These are phyloP conservation scores for Drosophila paracracens DNA, from an alignment of 2,888 invertebrate species.

Conservation along the genomic window DNA sequence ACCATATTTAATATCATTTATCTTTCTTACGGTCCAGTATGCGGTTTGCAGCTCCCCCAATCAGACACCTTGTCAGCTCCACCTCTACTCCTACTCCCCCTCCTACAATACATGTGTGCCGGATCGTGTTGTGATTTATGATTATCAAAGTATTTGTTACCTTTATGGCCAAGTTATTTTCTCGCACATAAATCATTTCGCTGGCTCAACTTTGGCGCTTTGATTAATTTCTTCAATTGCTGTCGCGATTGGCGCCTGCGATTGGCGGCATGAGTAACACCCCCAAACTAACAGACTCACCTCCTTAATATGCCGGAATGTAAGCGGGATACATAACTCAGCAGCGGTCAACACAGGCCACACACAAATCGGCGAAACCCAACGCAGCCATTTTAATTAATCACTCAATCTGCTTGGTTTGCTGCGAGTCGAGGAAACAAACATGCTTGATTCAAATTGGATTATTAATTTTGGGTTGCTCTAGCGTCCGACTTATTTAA, in stretches of 20 bases:
- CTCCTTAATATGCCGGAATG: conserved; percentile 47
- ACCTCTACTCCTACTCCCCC: neutral
- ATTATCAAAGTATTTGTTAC: conserved; percentile 79
- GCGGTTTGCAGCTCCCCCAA: conserved; percentile 52
- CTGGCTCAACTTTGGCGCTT: conserved; percentile 52
- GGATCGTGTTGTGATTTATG: conserved; percentile 75
- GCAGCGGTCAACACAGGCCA: conserved; percentile 47
- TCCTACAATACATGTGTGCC: conserved; percentile 22
- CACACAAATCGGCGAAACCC: conserved; percentile 30
- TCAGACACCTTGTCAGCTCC: neutral
- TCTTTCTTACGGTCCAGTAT: conserved; percentile 71
- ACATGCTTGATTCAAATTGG: neutral
- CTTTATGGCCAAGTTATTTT: conserved; percentile 78
- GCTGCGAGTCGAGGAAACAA: too few relatives aligned
- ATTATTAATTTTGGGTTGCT: neutral
- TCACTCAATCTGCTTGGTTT: neutral
- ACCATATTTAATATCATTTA: conserved; percentile 78
- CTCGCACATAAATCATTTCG: conserved; percentile 75
- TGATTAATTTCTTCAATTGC: conserved; percentile 80
- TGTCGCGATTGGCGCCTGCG: conserved; percentile 71
- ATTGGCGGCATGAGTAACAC: conserved; percentile 15
- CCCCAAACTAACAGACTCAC: neutral
- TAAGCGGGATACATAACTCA: conserved; percentile 60
- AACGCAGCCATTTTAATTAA: conserved; percentile 25
- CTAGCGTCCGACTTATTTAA: neutral